Evolutionary conservation across 1,140 invertebrate species (phyloP).

Genomic region (Luehdorfia chinensis): DNA sequence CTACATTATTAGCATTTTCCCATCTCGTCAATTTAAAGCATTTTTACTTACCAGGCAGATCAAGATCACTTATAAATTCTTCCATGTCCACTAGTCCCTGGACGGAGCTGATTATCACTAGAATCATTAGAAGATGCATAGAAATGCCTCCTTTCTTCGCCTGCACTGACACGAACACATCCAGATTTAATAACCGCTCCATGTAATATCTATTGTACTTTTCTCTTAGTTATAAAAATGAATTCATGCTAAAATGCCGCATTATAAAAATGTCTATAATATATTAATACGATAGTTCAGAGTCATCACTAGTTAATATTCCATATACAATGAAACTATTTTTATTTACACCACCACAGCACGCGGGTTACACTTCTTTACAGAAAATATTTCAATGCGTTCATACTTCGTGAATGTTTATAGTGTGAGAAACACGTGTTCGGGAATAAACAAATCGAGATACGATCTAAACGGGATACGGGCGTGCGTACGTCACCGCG

Average conservation of each 20-base stretch:
- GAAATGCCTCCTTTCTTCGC: slow-evolving; percentile 16
- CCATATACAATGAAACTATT: too few relatives aligned
- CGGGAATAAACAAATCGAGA: slow-evolving; percentile 38
- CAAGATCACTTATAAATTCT: slow-evolving; percentile 57
- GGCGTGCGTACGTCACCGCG: slow-evolving; percentile 46
- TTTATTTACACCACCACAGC: too few relatives aligned
- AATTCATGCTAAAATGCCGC: too few relatives aligned
- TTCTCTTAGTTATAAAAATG: too few relatives aligned
- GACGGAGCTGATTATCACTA: slow-evolving; percentile 29
- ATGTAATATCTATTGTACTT: slow-evolving; percentile 11
- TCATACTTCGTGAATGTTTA: slow-evolving; percentile 3
- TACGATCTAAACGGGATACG: slow-evolving; percentile 19
- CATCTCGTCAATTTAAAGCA: too few relatives aligned
- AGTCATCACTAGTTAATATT: too few relatives aligned
- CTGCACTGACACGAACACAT: slow-evolving; percentile 6
- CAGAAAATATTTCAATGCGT: too few relatives aligned
- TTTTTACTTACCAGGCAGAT: slow-evolving; percentile 58
- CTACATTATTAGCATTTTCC: too few relatives aligned
- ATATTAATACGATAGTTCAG: too few relatives aligned
- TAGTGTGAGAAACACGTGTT: slow-evolving; percentile 33
- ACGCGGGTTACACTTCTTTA: too few relatives aligned
- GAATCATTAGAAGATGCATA: slow-evolving; percentile 29
- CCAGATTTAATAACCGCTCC: slow-evolving; percentile 3
- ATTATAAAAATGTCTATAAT: too few relatives aligned
- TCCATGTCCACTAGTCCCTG: slow-evolving; percentile 52